A percentile compares a stretch with the other conserved stretches of the same genome.
These are phyloP conservation scores for Acridotheres tristis DNA, from an alignment of 2,797 vertebrate species.

Conservation along the genomic window DNA sequence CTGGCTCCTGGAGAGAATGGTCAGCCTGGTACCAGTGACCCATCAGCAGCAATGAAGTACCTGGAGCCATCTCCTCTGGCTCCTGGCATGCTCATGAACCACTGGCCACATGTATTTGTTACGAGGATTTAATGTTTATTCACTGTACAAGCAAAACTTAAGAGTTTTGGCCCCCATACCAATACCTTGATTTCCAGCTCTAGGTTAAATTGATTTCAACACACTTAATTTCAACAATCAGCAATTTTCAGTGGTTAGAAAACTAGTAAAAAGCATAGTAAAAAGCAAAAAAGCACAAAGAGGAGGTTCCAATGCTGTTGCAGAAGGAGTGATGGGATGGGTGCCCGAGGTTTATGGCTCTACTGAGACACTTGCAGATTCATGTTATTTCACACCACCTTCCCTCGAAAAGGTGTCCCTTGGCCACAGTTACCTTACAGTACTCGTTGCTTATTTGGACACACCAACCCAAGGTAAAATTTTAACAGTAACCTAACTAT, in stretches of 20 bases:
- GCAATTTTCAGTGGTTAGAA: not conserved
- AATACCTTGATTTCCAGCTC: not conserved
- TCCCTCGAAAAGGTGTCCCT: not conserved
- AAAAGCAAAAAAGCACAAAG: not conserved
- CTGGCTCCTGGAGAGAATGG: not conserved
- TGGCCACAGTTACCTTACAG: not conserved
- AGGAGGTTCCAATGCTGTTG: rapidly evolving
- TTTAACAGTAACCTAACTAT: not conserved
- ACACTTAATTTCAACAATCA: not conserved
- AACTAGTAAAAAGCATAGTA: too few species aligned
- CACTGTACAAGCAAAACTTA: not conserved
- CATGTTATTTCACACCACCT: not conserved
- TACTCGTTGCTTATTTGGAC: not conserved
- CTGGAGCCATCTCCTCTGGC: not conserved
- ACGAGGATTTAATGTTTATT: rapidly evolving
- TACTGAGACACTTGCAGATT: not conserved
- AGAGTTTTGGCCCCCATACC: not conserved
- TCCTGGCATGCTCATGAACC: rapidly evolving
- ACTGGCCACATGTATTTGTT: rapidly evolving
- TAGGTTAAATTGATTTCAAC: not conserved
- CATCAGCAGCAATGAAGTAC: not conserved
- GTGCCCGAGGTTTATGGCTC: not conserved
- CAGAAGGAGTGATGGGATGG: not conserved
- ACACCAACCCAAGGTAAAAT: rapidly evolving
- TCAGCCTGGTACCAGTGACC: not conserved